Conservation (phyloP, 2,888 invertebrate genomes). For the Metopia argyrocephala region DNA sequence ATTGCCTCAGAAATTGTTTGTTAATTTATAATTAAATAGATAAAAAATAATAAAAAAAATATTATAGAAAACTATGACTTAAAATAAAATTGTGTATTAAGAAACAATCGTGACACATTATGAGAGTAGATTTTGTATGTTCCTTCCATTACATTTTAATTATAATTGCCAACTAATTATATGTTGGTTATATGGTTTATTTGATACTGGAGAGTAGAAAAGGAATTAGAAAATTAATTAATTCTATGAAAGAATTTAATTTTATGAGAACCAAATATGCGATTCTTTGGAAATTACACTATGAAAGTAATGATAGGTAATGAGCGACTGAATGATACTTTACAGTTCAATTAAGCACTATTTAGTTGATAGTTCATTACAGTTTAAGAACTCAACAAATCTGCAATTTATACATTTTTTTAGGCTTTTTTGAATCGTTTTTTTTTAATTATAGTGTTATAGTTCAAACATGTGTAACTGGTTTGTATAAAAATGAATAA, state of each 20-base stretch:
- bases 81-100: no score
- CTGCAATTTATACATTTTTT: no score
- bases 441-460: no score
- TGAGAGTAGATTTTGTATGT: not conserved
- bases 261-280: not conserved
- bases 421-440: no score
- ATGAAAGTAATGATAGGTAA: no score
- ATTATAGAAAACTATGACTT: not conserved
- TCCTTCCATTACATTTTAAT: not conserved
- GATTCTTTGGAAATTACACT: not conserved
- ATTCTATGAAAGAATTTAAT: not conserved
- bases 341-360: no score
- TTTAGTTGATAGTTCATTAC: no score
- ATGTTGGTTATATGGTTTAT: not conserved
- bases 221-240: not conserved
- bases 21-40: not conserved
- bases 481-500: no score
- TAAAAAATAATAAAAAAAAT: no score
- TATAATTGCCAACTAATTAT: not conserved
- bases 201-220: not conserved
- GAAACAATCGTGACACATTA: not conserved
- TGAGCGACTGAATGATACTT: no score
- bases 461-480: no score
- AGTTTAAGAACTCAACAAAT: no score
- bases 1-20: not conserved